Base-by-base conservation (phyloP, 2,888 invertebrate species). In the Ceriagrion tenellum region DNA sequence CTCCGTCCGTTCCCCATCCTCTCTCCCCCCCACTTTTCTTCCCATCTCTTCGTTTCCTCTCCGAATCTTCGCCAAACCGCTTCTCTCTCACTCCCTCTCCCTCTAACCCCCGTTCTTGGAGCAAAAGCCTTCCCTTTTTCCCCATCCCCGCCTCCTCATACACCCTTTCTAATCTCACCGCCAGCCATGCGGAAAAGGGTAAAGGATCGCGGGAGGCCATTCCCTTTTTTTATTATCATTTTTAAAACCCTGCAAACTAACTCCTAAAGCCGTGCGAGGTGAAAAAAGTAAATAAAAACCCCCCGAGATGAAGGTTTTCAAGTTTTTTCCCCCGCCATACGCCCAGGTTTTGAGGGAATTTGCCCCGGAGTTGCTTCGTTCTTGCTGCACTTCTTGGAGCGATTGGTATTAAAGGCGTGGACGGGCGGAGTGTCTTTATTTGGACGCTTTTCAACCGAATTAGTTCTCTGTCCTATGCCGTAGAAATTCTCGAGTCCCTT, bases 171-270 rank as follows among this genome's bases (percentile, higher is more conserved):
- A 81, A 81, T 81, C 81, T 35, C 35, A 35, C 16, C 81, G 18
- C 30, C 81, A 81, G 16, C 81, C 81, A 35, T 81, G 81, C 81
- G 81, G 81, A 35, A 81, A 81, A 81, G 35, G 81, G 81, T 81
- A 35, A 69, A 26, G 81, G 81, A 81, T 81, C 81, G 81, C 81
- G 81, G n/a, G n/a, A 26, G 69, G 13, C 59, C n/a, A n/a, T 69
- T 69, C 20, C n/a, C n/a, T 69, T n/a, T 69, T n/a, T 69, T n/a
- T n/a, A 69, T 69, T 69, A 69, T 81, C 26, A 26, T 69, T 69
- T 81, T 81, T 81, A 18, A 35, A 35, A 35, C 81, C 81, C 35
- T 18, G 30, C 81, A 4, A 13, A 81, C 81, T 35, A 81, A 81
- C 81, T 81, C 81, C 81, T 35, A 81, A 81, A 81, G 81, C 81